These are phyloP conservation scores for Rhynchonycteris naso DNA, from an alignment of 2,797 vertebrate species.

Conservation along the genomic window DNA sequence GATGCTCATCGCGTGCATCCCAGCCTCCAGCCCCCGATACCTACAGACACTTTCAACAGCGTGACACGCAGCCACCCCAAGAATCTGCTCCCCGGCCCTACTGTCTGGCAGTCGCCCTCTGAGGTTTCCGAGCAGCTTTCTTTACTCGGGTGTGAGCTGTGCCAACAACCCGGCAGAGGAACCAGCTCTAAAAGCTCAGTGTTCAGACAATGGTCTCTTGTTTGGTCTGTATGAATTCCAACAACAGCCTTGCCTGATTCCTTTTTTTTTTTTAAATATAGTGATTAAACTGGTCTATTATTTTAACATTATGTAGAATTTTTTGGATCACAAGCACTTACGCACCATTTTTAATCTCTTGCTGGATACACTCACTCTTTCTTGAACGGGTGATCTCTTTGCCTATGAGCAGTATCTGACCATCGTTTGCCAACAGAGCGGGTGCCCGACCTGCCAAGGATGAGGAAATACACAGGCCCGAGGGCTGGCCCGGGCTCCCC, in stretches of 20 bases:
- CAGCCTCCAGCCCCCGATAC: background rate
- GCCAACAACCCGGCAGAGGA: background rate
- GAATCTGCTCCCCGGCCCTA: background rate
- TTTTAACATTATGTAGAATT: background rate
- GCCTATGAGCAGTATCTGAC: background rate
- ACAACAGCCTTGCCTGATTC: background rate
- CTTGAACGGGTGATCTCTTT: background rate
- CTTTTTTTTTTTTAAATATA: background rate
- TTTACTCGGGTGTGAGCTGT: background rate
- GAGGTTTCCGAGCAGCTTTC: background rate
- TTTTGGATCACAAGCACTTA: background rate
- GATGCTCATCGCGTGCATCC: background rate
- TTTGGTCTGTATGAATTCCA: background rate
- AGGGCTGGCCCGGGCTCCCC: background rate
- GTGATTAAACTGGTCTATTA: background rate
- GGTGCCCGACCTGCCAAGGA: too few species aligned
- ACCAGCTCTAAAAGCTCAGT: background rate
- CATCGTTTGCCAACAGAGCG: background rate
- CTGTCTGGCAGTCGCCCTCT: fast-evolving
- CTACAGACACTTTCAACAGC: too few species aligned
- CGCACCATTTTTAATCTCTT: background rate
- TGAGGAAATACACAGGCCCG: background rate
- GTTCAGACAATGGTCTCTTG: background rate
- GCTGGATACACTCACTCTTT: background rate
- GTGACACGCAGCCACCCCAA: fast-evolving